Percentiles rank a stretch among this genome's conserved stretches.
phyloP scores from a whole-genome alignment of 1,140 invertebrate species.

The Odontomachus brunneus region DNA sequence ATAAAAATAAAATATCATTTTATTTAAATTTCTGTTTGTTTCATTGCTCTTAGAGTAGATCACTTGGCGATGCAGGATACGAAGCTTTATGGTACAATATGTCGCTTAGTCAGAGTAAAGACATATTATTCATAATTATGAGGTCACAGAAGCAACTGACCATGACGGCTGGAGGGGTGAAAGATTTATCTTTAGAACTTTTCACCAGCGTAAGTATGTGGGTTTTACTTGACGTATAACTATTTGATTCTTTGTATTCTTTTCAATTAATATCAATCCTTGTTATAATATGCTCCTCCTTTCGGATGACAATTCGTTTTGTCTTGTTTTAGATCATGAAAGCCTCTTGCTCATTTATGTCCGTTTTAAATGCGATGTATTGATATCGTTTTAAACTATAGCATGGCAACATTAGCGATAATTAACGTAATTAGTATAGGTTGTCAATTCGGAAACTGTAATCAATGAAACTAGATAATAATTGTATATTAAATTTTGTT shows the following conservation, averaged over 20 bases:
- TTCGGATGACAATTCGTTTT: conserved; percentile 12
- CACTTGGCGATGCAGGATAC: conserved; percentile 37
- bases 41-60: conserved; percentile 42
- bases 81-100: conserved; percentile 51
- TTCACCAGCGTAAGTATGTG: not conserved
- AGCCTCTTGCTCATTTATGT: conserved; percentile 47
- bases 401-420: conserved; percentile 23
- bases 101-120: conserved; percentile 21
- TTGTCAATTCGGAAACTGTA: conserved; percentile 13
- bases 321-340: conserved; percentile 45
- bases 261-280: conserved; percentile 6
- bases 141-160: no score
- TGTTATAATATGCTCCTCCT: not conserved
- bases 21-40: not conserved
- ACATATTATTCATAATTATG: conserved; percentile 12
- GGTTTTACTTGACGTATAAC: conserved; percentile 32
- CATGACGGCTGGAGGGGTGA: no score
- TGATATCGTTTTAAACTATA: conserved; percentile 25
- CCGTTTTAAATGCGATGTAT: conserved; percentile 57
- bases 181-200: no score
- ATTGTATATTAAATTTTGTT: not conserved
- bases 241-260: not conserved
- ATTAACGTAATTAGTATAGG: not conserved
- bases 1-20: not conserved
- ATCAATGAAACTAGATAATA: not conserved